Percentiles rank a stretch among this genome's conserved stretches.
Conservation (phyloP, 2,888 invertebrate genomes). For the Colostygia pectinataria region DNA sequence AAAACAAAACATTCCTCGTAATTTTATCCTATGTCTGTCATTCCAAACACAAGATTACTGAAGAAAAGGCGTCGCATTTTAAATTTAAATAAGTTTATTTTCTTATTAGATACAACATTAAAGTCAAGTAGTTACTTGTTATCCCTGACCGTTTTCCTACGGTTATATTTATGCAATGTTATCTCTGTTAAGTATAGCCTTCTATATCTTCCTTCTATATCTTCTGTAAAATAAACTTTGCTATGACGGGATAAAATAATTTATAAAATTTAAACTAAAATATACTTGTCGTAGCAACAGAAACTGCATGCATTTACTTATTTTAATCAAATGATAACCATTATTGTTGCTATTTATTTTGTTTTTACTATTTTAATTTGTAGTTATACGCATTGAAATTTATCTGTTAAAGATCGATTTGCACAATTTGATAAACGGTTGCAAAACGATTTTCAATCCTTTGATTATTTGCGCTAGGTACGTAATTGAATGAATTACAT, state of each 20-base stretch:
- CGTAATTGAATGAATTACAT: conserved; percentile 6
- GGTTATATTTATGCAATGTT: conserved; percentile 10
- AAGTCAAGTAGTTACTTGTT: conserved; percentile 18
- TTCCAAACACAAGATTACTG: too few relatives aligned
- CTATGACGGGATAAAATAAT: too few relatives aligned
- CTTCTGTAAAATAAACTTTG: background rate
- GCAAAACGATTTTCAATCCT: background rate
- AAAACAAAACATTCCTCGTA: too few relatives aligned
- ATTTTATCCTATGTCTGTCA: too few relatives aligned
- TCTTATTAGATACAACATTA: too few relatives aligned
- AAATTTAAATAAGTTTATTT: too few relatives aligned
- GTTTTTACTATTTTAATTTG: conserved; percentile 4
- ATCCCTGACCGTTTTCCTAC: conserved; percentile 18
- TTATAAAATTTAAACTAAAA: background rate
- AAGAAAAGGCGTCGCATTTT: too few relatives aligned
- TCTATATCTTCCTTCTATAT: too few relatives aligned
- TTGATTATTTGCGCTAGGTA: too few relatives aligned
- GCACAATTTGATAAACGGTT: conserved; percentile 31
- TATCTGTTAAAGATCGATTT: conserved; percentile 22
- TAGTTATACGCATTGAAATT: conserved; percentile 3
- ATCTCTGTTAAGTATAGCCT: too few relatives aligned
- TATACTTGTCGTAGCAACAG: conserved; percentile 22
- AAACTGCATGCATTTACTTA: conserved; percentile 16
- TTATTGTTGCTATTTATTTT: conserved; percentile 4
- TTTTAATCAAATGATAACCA: background rate